phyloP scores from a whole-genome alignment of 2,888 invertebrate genomes.

The Drosophila gaucha region DNA sequence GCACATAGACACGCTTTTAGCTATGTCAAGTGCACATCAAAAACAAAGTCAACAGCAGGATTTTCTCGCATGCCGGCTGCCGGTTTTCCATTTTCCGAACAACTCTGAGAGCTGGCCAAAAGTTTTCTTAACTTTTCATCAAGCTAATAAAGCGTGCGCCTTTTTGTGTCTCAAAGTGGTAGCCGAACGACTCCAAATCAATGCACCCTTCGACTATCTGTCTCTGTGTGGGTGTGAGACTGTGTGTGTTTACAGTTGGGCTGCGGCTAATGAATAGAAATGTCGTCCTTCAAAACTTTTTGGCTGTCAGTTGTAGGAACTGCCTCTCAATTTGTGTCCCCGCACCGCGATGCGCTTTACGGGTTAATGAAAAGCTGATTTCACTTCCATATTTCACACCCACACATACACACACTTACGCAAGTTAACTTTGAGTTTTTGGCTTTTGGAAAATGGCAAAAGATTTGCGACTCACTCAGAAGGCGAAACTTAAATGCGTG shows the following conservation, averaged over 20 bases:
- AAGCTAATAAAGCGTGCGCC: conserved; percentile 66
- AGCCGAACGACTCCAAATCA: conserved; percentile 61
- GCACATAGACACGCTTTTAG: no score
- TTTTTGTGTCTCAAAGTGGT: conserved; percentile 47
- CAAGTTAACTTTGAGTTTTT: conserved; percentile 58
- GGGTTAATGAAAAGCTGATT: conserved; percentile 72
- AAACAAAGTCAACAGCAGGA: conserved; percentile 24
- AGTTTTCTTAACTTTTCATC: conserved; percentile 70
- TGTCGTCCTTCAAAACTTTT: conserved; percentile 70
- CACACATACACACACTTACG: conserved; percentile 17
- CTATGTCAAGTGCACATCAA: conserved; percentile 30
- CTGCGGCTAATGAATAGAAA: conserved; percentile 74
- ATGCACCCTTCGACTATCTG: conserved; percentile 50
- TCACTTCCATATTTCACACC: conserved; percentile 44
- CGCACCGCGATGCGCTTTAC: conserved; percentile 18
- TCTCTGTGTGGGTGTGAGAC: background rate
- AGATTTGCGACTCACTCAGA: conserved; percentile 61
- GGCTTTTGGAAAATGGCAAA: conserved; percentile 43
- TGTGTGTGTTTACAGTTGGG: conserved; percentile 25
- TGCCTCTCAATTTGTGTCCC: conserved; percentile 35
- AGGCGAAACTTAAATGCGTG: conserved; percentile 64
- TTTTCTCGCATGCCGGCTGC: conserved; percentile 17
- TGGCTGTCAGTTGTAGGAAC: conserved; percentile 38
- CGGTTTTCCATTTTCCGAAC: conserved; percentile 9
- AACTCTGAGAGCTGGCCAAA: conserved; percentile 32